A percentile compares a stretch with the other conserved stretches of the same genome.
These are phyloP conservation scores for Ceyx melanurus DNA, from an alignment of 2,113 vertebrate species.

Conservation along the genomic window DNA sequence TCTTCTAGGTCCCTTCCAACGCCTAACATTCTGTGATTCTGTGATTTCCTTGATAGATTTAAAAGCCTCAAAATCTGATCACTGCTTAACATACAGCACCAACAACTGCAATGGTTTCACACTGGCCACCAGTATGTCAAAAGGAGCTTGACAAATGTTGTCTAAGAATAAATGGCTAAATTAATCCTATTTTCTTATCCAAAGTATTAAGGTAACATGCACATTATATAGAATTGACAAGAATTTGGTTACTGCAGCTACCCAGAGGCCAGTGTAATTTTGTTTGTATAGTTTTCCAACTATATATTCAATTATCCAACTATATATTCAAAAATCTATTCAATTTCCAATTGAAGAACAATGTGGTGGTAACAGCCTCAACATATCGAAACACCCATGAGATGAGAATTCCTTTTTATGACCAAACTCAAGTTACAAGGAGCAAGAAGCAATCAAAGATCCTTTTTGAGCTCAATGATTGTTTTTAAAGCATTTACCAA, in stretches of 20 bases:
- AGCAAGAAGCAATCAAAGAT: neutral
- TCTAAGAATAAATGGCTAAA: neutral
- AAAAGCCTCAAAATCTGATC: neutral
- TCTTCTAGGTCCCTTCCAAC: no score
- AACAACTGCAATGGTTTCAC: neutral
- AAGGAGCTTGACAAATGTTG: neutral
- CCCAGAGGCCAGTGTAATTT: neutral
- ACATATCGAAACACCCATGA: fast-evolving
- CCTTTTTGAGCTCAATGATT: neutral
- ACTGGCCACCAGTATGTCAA: neutral
- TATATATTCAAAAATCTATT: no score
- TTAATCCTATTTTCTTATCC: neutral
- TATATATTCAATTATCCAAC: no score
- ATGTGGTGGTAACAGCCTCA: neutral
- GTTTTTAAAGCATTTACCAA: neutral
- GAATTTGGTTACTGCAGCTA: neutral
- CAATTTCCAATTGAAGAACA: neutral
- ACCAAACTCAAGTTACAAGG: neutral
- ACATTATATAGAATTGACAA: neutral
- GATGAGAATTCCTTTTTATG: neutral
- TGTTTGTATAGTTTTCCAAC: neutral
- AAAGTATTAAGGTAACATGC: neutral
- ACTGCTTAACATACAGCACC: neutral
- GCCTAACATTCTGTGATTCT: no score
- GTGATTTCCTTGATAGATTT: neutral